Evolutionary conservation across 2,113 vertebrate species (phyloP), one percentile per base, ranked within the genome.

Genomic region (Zosterops lateralis): DNA sequence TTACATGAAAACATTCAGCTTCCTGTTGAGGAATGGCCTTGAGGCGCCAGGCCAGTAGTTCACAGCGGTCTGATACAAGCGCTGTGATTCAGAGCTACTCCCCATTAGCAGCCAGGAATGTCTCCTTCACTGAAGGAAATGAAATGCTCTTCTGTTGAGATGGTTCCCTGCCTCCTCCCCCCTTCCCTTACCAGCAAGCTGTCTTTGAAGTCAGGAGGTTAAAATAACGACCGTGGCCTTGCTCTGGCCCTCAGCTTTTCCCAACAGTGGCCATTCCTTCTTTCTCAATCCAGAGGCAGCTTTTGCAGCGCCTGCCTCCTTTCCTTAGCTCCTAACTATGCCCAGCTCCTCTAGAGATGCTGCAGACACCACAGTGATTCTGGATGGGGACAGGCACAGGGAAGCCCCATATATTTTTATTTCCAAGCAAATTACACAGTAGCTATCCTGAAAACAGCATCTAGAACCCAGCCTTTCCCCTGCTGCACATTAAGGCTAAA

Each of bases 121-220:
- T 95, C 95, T 97, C 86, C 97, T 96, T 92, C 95, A 96, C 95
- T 58, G 87, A 96, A 98, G 98, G 98, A 98, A 98, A 98, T 98
- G 97, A 98, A 98, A 98, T 93, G 96, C 96, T 98, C 97, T 96
- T 98, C 98, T 98, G 98, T 98, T 98, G 97, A 94, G 95, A 96
- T 94, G 95, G 93, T 96, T 91, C 96, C 91, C 81, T 95, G 95
- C 91, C 91, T 92, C 38, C 61, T 74, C 88, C 93, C 87, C 91
- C 64, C 64, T 92, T 93, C 72, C 89, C 89, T 92, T 92, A 91
- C 71, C 88, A 89, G 87, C 80, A 87, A 88, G 87, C 77, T 48
- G 66, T 65, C 97, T 98, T 98, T 98, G 98, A 98, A 98, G 98
- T 98, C 97, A 97, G 97, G 97, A 98, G 98, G 98, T 98, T 98